Percentiles rank a stretch among this genome's conserved stretches.
These are phyloP conservation scores for Saguinus midas DNA, from an alignment of 2,113 vertebrate genomes.

Conservation along the genomic window DNA sequence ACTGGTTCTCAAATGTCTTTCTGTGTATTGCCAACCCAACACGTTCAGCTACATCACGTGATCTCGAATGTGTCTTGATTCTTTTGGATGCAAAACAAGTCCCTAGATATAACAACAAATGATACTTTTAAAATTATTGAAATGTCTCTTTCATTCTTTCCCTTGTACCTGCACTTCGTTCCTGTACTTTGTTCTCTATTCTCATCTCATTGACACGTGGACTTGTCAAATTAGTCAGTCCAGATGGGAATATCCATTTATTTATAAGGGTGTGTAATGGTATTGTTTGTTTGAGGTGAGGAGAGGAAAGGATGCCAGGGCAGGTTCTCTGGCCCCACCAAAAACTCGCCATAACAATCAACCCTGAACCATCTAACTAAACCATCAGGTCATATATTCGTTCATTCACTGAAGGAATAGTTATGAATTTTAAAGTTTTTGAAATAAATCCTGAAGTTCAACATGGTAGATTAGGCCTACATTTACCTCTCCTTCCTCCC, in stretches of 20 bases:
- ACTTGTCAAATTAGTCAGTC: neutral
- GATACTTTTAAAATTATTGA: neutral
- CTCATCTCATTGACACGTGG: neutral
- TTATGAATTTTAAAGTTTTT: neutral
- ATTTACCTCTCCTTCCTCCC: neutral
- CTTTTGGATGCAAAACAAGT: neutral
- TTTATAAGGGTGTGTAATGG: neutral
- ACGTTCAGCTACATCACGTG: neutral
- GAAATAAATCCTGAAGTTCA: neutral
- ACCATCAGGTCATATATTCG: neutral
- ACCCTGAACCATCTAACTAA: neutral
- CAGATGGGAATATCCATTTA: neutral
- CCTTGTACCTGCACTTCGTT: neutral
- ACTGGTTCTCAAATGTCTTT: neutral
- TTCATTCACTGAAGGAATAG: neutral
- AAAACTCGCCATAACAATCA: neutral
- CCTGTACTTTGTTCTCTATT: neutral
- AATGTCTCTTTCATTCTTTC: neutral
- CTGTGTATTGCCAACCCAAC: neutral
- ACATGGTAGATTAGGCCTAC: neutral
- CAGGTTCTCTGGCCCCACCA: neutral
- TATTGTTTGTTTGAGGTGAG: neutral
- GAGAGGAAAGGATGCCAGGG: neutral
- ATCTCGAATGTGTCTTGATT: neutral
- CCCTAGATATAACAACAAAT: neutral